These are phyloP conservation scores for Pseudachorutes palmiensis DNA, from an alignment of 1,140 invertebrate species.

Conservation along the genomic window DNA sequence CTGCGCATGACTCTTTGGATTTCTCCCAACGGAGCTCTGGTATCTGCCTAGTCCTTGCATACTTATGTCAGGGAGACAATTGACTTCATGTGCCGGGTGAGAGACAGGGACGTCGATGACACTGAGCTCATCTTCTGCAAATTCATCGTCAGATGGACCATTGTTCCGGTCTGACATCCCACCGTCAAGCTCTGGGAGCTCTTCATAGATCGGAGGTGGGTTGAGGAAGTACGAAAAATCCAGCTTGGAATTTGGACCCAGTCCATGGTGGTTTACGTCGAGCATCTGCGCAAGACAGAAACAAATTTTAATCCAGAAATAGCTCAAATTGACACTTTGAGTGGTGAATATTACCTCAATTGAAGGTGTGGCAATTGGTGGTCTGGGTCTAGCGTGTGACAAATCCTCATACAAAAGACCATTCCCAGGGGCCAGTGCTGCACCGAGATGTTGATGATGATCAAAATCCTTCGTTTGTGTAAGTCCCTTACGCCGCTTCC, in stretches of 20 bases:
- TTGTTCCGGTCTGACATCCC: conserved; percentile 36
- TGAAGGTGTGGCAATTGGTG: conserved; percentile 34
- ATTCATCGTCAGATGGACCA: conserved; percentile 37
- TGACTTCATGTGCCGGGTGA: too few relatives aligned
- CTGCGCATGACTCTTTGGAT: conserved; percentile 26
- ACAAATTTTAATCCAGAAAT: too few relatives aligned
- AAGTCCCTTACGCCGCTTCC: conserved; percentile 36
- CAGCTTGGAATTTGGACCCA: conserved; percentile 31
- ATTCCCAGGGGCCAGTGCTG: conserved; percentile 33
- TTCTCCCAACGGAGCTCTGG: conserved; percentile 23
- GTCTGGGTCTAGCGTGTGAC: conserved; percentile 31
- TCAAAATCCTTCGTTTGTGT: conserved; percentile 38
- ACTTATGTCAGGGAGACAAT: conserved; percentile 12
- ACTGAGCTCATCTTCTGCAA: conserved; percentile 37
- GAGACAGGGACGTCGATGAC: conserved; percentile 37
- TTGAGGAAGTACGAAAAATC: conserved; percentile 38
- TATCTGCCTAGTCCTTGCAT: conserved; percentile 31
- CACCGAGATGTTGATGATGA: conserved; percentile 26
- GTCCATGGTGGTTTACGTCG: conserved; percentile 35
- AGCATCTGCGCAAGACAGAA: conserved; percentile 38
- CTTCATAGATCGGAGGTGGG: conserved; percentile 38
- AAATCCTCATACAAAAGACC: conserved; percentile 38
- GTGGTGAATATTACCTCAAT: conserved; percentile 30
- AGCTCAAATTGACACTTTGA: neutral
- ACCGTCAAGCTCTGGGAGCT: conserved; percentile 28